These are phyloP conservation scores for Acanthopagrus latus DNA, from an alignment of 2,797 vertebrate genomes.

Conservation along the genomic window DNA sequence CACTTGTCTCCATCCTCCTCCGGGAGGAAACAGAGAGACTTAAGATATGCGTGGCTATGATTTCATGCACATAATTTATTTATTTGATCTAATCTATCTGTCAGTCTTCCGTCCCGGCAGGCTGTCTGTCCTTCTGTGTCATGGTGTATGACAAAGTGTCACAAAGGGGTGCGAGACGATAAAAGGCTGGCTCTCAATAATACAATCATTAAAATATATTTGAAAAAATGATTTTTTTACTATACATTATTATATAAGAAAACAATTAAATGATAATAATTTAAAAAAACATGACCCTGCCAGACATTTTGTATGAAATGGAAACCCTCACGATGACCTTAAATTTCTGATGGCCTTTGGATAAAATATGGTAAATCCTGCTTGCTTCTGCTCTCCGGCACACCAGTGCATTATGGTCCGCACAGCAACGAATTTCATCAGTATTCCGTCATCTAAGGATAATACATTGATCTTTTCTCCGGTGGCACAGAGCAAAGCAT, in stretches of 20 bases:
- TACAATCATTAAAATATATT: neutral
- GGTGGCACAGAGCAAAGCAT: neutral
- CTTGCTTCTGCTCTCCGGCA: neutral
- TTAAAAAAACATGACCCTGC: neutral
- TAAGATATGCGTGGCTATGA: slow-evolving; percentile 41
- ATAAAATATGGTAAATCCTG: neutral
- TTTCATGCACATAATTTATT: slow-evolving; percentile 61
- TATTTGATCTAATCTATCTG: slow-evolving; percentile 47
- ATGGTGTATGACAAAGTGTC: slow-evolving; percentile 40
- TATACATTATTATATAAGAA: too few species aligned
- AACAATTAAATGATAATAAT: too few species aligned
- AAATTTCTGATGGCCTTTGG: neutral
- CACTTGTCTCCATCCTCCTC: slow-evolving; percentile 48
- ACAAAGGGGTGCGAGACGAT: slow-evolving; percentile 13
- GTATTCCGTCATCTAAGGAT: slow-evolving; percentile 25
- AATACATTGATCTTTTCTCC: slow-evolving; percentile 14
- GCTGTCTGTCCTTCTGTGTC: slow-evolving; percentile 23
- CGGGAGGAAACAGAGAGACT: slow-evolving; percentile 44
- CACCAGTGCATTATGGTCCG: slow-evolving; percentile 13
- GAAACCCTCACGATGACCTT: neutral
- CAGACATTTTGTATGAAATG: too few species aligned
- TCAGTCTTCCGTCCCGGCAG: slow-evolving; percentile 29
- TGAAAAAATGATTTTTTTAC: too few species aligned
- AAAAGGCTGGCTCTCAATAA: neutral
- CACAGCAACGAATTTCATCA: slow-evolving; percentile 29